These are phyloP conservation scores for Nycticebus coucang DNA, from an alignment of 2,113 vertebrate species.

Conservation along the genomic window DNA sequence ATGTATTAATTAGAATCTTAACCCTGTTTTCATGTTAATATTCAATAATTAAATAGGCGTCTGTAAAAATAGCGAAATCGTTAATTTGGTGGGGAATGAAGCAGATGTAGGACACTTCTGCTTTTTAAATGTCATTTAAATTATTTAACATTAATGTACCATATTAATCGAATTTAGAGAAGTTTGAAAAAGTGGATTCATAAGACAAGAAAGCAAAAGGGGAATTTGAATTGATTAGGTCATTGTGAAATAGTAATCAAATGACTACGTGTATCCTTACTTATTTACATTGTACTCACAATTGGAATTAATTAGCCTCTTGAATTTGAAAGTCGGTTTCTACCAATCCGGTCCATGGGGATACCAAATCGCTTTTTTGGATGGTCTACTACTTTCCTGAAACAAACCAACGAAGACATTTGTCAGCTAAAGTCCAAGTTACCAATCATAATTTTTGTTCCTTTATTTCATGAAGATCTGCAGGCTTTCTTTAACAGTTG, in stretches of 20 bases:
- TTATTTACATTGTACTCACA: slow-evolving; percentile 71
- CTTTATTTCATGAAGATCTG: background rate
- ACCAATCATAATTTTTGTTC: background rate
- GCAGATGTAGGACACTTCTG: background rate
- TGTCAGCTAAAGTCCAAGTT: background rate
- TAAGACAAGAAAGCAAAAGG: background rate
- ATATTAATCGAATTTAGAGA: background rate
- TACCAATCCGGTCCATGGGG: slow-evolving; percentile 92
- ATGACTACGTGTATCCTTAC: background rate
- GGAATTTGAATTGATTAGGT: background rate
- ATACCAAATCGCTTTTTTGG: slow-evolving; percentile 87
- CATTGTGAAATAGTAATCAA: background rate
- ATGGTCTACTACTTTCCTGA: slow-evolving; percentile 88
- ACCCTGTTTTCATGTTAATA: background rate
- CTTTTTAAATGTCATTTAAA: background rate
- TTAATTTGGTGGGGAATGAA: background rate
- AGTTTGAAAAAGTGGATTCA: background rate
- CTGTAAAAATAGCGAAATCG: background rate
- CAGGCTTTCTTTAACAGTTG: background rate
- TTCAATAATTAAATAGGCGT: background rate
- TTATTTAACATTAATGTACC: background rate
- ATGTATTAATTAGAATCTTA: slow-evolving; percentile 1
- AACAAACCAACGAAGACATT: background rate
- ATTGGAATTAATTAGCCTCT: slow-evolving; percentile 85
- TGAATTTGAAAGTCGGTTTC: slow-evolving; percentile 86